Evolutionary conservation across 2,797 vertebrate species (phyloP).

Genomic region (Danio jaintianensis): DNA sequence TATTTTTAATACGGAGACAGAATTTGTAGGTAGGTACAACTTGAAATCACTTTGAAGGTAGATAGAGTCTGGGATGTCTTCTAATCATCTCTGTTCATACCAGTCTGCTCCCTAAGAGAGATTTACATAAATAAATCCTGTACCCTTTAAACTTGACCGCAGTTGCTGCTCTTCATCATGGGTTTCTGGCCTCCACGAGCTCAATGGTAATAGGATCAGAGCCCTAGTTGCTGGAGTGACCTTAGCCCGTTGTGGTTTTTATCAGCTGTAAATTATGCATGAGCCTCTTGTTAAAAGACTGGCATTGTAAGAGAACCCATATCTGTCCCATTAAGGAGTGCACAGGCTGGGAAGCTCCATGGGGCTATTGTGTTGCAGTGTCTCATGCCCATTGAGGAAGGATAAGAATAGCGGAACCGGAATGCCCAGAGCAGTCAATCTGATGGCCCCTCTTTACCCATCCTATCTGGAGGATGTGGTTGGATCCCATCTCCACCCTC

Average conservation of each 20-base stretch:
- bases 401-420: conserved; percentile 41
- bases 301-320: conserved; percentile 53
- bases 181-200: conserved; percentile 14
- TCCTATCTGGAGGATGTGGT: conserved; percentile 58
- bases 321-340: conserved; percentile 55
- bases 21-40: neutral
- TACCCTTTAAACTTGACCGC: conserved; percentile 29
- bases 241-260: conserved; percentile 57
- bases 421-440: conserved; percentile 47
- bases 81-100: neutral
- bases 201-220: conserved; percentile 46
- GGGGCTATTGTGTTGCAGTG: conserved; percentile 57
- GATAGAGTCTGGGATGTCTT: neutral
- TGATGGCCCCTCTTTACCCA: conserved; percentile 25
- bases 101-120: neutral
- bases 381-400: conserved; percentile 47
- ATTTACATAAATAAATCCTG: neutral
- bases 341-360: conserved; percentile 49
- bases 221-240: conserved; percentile 45
- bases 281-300: conserved; percentile 53
- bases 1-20: neutral
- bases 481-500: conserved; percentile 23
- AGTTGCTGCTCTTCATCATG: conserved; percentile 16
- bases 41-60: neutral
- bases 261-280: conserved; percentile 64